phyloP scores from a whole-genome alignment of 2,113 vertebrate species.

The Onychostruthus taczanowskii region DNA sequence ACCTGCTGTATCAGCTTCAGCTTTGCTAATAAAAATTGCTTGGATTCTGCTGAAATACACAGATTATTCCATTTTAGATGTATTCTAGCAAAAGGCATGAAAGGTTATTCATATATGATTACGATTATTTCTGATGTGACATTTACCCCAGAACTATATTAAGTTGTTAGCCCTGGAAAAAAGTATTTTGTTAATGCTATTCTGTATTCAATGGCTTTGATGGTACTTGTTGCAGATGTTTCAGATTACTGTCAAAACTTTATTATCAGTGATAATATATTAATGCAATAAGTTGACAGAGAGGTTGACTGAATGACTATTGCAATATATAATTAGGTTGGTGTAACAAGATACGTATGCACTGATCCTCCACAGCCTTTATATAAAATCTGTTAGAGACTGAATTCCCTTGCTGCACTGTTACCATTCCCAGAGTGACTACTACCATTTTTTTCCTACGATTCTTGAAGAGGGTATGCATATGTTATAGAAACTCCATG shows the following conservation, averaged over 20 bases:
- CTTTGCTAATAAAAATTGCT: neutral
- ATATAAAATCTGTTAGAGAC: slow-evolving; percentile 42
- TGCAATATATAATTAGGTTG: slow-evolving; percentile 49
- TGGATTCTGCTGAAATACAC: neutral
- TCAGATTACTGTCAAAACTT: slow-evolving; percentile 70
- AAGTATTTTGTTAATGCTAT: neutral
- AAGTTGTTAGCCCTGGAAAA: slow-evolving; percentile 27
- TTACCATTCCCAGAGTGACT: neutral
- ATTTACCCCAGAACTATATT: slow-evolving; percentile 23
- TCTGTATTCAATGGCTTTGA: slow-evolving; percentile 22
- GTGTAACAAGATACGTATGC: slow-evolving; percentile 43
- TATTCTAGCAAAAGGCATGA: neutral
- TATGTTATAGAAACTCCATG: neutral
- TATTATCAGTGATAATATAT: slow-evolving; percentile 63
- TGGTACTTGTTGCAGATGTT: slow-evolving; percentile 59
- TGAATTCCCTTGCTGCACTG: neutral
- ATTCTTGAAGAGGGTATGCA: neutral
- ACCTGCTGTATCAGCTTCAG: neutral
- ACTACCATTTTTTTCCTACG: neutral
- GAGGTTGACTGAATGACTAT: slow-evolving; percentile 55
- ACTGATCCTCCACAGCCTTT: slow-evolving; percentile 40
- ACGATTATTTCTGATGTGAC: slow-evolving; percentile 1
- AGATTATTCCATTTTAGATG: neutral
- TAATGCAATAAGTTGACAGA: slow-evolving; percentile 54
- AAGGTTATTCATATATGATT: neutral